Conservation (phyloP, 2,888 invertebrate genomes). For the Drepana falcataria region DNA sequence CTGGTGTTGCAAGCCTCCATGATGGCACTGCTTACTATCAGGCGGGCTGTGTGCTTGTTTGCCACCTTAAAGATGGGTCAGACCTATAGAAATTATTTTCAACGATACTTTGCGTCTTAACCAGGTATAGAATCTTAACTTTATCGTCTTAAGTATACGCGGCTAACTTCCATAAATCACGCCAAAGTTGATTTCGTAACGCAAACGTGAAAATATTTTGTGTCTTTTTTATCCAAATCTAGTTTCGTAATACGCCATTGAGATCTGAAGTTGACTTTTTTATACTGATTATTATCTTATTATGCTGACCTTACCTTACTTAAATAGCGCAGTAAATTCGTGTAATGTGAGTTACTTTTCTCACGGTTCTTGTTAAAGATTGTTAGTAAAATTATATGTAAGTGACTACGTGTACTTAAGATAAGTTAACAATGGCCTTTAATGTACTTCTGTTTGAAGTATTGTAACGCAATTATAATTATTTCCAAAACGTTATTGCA, state of each 20-base stretch:
- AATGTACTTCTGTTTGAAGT: background rate
- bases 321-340: conserved; percentile 39
- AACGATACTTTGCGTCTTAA: too few species aligned
- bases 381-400: background rate
- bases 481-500: too few species aligned
- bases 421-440: background rate
- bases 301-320: conserved; percentile 45
- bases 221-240: conserved; percentile 39
- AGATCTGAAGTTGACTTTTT: conserved; percentile 41
- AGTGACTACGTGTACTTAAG: background rate
- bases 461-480: background rate
- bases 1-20: too few species aligned
- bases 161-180: background rate
- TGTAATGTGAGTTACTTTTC: conserved; percentile 31
- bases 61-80: too few species aligned
- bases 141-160: too few species aligned
- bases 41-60: too few species aligned
- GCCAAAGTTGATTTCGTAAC: background rate
- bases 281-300: conserved; percentile 49
- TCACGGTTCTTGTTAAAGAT: conserved; percentile 30
- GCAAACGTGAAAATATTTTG: conserved; percentile 37
- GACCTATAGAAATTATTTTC: too few species aligned
- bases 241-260: conserved; percentile 56
- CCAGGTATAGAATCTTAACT: too few species aligned
- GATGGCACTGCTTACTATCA: too few species aligned